These are phyloP conservation scores for Dinocampus coccinellae DNA, from an alignment of 2,888 invertebrate genomes.

Conservation along the genomic window DNA sequence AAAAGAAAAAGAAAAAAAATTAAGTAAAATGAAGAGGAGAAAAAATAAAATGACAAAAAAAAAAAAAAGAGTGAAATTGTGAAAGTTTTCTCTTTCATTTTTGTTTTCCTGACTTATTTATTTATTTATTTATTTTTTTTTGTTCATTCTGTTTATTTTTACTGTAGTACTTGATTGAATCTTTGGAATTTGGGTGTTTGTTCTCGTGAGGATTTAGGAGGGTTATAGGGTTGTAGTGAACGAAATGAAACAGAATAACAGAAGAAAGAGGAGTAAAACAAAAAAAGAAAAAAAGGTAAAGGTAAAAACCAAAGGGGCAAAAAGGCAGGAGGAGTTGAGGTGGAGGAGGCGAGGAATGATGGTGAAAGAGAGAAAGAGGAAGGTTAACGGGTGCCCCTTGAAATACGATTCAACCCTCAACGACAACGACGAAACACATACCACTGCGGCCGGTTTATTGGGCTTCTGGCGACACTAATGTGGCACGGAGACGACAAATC, in stretches of 20 bases:
- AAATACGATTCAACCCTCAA: slow-evolving; percentile 23
- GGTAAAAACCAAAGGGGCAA: neutral
- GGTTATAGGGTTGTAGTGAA: neutral
- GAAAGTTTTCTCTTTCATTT: neutral
- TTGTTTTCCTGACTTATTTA: neutral
- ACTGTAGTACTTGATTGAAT: slow-evolving; percentile 6
- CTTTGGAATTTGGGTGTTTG: slow-evolving; percentile 14
- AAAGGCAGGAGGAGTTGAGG: too few relatives aligned
- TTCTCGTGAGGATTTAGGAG: slow-evolving; percentile 6
- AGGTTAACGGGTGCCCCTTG: neutral
- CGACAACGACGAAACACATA: slow-evolving; percentile 8
- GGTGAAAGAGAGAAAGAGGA: too few relatives aligned
- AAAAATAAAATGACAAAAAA: too few relatives aligned
- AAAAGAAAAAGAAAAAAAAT: neutral
- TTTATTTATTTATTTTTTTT: too few relatives aligned
- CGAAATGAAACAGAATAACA: too few relatives aligned
- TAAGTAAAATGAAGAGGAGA: too few relatives aligned
- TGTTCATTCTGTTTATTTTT: neutral
- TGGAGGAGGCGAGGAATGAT: too few relatives aligned
- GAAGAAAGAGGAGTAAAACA: neutral
- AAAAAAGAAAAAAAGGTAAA: neutral
- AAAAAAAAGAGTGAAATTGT: neutral
- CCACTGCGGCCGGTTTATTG: slow-evolving; percentile 48
- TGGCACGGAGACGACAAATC: slow-evolving; percentile 51
- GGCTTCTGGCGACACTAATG: slow-evolving; percentile 48